A percentile compares a stretch with the other conserved stretches of the same genome.
Conservation (phyloP, 2,888 invertebrate species). For the Limnephilus marmoratus region DNA sequence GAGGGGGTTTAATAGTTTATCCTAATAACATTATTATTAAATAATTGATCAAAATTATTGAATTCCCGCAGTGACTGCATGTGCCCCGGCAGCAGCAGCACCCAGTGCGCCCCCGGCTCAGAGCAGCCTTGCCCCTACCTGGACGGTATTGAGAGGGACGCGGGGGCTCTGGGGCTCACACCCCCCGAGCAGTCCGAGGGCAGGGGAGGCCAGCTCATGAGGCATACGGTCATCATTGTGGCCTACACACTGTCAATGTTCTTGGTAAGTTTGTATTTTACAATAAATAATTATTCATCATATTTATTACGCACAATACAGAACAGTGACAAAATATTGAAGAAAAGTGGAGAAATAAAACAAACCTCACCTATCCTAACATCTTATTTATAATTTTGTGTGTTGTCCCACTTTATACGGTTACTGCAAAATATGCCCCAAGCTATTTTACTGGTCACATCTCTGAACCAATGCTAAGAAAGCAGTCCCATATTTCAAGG, state of each 20-base stretch:
- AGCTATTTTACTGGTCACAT: too few species aligned
- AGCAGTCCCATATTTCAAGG: too few species aligned
- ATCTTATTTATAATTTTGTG: too few species aligned
- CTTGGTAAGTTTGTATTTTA: slow-evolving; percentile 80
- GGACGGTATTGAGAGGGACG: slow-evolving; percentile 72
- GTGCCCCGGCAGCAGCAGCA: slow-evolving; percentile 70
- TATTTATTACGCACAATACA: too few species aligned
- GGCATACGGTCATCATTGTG: slow-evolving; percentile 90
- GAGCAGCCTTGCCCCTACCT: slow-evolving; percentile 70
- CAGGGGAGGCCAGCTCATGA: slow-evolving; percentile 82
- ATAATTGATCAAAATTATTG: not conserved
- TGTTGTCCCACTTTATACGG: too few species aligned
- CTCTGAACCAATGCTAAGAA: too few species aligned
- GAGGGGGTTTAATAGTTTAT: too few species aligned
- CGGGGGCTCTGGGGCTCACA: slow-evolving; percentile 71
- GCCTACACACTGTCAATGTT: slow-evolving; percentile 91
- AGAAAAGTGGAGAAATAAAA: too few species aligned
- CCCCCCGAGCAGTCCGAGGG: slow-evolving; percentile 73
- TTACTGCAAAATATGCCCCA: too few species aligned
- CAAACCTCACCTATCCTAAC: too few species aligned
- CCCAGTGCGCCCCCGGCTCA: slow-evolving; percentile 65
- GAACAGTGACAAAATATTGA: too few species aligned
- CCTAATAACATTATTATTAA: not conserved
- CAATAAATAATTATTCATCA: not conserved
- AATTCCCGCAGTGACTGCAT: slow-evolving; percentile 70